A percentile compares a stretch with the other conserved stretches of the same genome.
Conservation (phyloP, 2,888 invertebrate genomes). For the Tetheella fluctuosa region DNA sequence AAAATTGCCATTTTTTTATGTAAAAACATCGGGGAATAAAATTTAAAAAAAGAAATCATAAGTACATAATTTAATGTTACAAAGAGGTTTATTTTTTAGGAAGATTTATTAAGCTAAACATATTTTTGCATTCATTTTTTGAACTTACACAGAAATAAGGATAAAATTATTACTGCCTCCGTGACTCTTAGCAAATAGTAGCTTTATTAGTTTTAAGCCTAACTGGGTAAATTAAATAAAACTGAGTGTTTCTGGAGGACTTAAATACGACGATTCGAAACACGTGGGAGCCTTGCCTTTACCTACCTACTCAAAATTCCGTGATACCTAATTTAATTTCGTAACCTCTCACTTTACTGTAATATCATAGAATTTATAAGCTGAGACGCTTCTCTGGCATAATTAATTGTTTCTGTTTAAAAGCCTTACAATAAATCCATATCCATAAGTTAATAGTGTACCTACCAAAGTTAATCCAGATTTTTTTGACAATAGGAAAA, state of each 20-base stretch:
- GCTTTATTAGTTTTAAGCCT: not conserved
- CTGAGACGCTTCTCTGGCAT: not conserved
- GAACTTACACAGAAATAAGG: not conserved
- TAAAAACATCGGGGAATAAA: too few species aligned
- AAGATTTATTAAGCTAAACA: too few species aligned
- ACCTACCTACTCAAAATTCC: not conserved
- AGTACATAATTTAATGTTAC: too few species aligned
- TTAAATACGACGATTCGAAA: not conserved
- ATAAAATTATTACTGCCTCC: too few species aligned
- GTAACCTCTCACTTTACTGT: not conserved
- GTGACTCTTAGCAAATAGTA: not conserved
- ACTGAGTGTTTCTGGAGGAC: not conserved
- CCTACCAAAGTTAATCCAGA: too few species aligned
- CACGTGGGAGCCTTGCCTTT: not conserved
- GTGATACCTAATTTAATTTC: not conserved
- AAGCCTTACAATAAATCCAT: too few species aligned
- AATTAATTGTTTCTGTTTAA: too few species aligned
- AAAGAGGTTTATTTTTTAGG: too few species aligned
- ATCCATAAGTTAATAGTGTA: too few species aligned
- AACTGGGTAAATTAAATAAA: not conserved
- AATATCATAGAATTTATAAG: not conserved
- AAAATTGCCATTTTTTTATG: too few species aligned
- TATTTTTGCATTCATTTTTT: not conserved
- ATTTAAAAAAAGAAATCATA: too few species aligned
- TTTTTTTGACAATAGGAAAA: too few species aligned